These are phyloP conservation scores for Sminthopsis crassicaudata DNA, from an alignment of 2,113 vertebrate species.

Conservation along the genomic window DNA sequence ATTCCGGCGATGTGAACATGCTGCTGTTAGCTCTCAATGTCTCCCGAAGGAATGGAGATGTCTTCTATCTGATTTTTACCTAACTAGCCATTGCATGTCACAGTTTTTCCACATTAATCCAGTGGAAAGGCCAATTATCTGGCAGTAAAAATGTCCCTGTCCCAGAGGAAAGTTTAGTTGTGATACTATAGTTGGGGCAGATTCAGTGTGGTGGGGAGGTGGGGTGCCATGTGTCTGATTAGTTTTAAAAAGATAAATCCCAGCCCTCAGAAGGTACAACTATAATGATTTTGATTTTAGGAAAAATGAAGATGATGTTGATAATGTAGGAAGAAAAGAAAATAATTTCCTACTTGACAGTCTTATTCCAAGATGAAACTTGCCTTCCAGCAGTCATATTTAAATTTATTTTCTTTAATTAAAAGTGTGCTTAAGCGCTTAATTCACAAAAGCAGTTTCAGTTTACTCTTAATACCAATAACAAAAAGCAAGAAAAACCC, in stretches of 20 bases:
- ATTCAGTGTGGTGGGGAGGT: not conserved
- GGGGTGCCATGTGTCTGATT: not conserved
- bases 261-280: not conserved
- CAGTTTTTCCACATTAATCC: not conserved
- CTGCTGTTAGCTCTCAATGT: constrained; percentile 5
- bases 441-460: constrained; percentile 3
- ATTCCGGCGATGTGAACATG: not conserved
- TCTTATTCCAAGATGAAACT: constrained; percentile 11
- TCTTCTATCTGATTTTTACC: constrained; percentile 9
- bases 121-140: not conserved
- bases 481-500: not conserved
- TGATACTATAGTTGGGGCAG: constrained; percentile 17
- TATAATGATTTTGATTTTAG: constrained; percentile 40
- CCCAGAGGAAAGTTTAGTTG: constrained; percentile 37
- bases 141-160: constrained; percentile 7
- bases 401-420: constrained; percentile 24
- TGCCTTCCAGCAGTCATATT: not conserved
- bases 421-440: not conserved
- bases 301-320: constrained; percentile 15
- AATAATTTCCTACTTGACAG: constrained; percentile 2
- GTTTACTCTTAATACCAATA: not conserved
- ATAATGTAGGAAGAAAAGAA: not conserved
- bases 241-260: constrained; percentile 26
- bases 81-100: constrained; percentile 37
- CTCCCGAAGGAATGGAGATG: constrained; percentile 1